These are phyloP conservation scores for Xanthia togata DNA, from an alignment of 2,888 invertebrate species.

Conservation along the genomic window DNA sequence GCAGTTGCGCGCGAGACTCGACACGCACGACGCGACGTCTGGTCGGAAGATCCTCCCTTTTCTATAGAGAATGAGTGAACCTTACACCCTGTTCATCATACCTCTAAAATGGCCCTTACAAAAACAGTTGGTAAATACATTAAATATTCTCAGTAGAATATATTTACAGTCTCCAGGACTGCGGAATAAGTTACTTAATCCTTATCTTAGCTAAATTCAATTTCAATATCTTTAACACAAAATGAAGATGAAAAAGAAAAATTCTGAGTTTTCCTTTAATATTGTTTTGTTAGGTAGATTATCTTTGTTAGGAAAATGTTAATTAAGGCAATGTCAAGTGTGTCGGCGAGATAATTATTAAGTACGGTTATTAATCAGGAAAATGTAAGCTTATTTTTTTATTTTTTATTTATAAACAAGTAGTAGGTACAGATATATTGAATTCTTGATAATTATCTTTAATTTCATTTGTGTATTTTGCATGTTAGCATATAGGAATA, in stretches of 20 bases:
- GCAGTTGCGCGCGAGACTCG: too few species aligned
- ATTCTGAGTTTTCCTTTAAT: background rate
- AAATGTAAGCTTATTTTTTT: background rate
- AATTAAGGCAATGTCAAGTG: conserved; percentile 23
- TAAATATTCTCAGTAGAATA: background rate
- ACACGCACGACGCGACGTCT: too few species aligned
- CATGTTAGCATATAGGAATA: background rate
- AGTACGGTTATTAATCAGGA: conserved; percentile 23
- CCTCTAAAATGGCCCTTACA: background rate
- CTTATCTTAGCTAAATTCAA: conserved; percentile 23
- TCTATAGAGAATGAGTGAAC: too few species aligned
- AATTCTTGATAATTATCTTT: background rate
- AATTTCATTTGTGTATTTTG: too few species aligned
- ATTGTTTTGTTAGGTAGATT: background rate
- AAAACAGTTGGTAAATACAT: background rate
- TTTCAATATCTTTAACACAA: conserved; percentile 19
- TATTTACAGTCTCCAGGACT: background rate
- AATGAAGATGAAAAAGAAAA: conserved; percentile 16
- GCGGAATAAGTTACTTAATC: conserved; percentile 1
- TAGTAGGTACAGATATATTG: background rate
- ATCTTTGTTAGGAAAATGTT: background rate
- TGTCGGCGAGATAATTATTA: conserved; percentile 13
- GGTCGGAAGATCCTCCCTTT: too few species aligned
- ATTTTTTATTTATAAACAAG: background rate
- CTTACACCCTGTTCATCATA: too few species aligned